Evolutionary conservation across 2,113 vertebrate genomes (phyloP).

Genomic region (Cynocephalus volans): DNA sequence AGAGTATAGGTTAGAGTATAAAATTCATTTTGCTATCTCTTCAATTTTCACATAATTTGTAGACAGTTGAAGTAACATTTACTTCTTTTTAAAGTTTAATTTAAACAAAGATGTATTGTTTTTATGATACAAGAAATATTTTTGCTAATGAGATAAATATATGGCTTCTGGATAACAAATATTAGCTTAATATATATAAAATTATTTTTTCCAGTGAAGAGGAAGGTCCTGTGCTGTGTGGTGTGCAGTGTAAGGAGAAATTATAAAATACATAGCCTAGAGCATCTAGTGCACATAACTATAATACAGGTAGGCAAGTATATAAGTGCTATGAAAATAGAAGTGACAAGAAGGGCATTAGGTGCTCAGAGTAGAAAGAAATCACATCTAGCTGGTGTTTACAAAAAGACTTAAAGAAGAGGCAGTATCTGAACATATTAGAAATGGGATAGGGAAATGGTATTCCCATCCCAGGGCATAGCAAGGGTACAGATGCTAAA

Average conservation of each 20-base stretch:
- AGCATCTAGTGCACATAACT: neutral
- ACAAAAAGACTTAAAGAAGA: neutral
- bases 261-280: neutral
- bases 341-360: conserved; percentile 37
- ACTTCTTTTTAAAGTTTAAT: neutral
- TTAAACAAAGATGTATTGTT: neutral
- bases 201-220: neutral
- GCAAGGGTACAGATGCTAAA: neutral
- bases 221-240: neutral
- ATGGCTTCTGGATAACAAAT: neutral
- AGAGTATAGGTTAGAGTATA: neutral
- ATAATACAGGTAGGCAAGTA: neutral
- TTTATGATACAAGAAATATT: neutral
- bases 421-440: neutral
- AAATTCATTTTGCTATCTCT: conserved; percentile 36
- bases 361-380: neutral
- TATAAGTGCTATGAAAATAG: neutral
- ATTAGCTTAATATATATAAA: neutral
- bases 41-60: conserved; percentile 7
- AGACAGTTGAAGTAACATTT: conserved; percentile 14
- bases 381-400: neutral
- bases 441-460: conserved; percentile 4
- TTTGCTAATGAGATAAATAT: neutral
- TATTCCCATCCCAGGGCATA: neutral
- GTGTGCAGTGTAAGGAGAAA: neutral